phyloP scores from a whole-genome alignment of 2,797 vertebrate genomes.

The Centroberyx gerrardi region DNA sequence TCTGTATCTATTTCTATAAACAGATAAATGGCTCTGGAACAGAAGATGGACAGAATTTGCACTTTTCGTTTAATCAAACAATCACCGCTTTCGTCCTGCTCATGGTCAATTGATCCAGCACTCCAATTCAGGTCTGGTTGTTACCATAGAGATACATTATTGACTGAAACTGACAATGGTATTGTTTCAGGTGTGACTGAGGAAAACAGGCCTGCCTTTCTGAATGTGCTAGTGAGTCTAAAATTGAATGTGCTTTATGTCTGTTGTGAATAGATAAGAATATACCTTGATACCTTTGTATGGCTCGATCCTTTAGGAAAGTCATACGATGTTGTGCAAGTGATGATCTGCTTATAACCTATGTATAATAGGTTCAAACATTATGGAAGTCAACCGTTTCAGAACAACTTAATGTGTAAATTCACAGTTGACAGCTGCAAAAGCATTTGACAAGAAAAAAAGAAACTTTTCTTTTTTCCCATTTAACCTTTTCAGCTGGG shows the following conservation, averaged over 20 bases:
- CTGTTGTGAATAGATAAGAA: slow-evolving; percentile 37
- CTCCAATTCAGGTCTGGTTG: neutral
- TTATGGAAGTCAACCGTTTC: slow-evolving; percentile 26
- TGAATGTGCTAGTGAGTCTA: slow-evolving; percentile 64
- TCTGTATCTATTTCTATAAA: neutral
- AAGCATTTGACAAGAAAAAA: slow-evolving; percentile 2
- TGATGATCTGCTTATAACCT: slow-evolving; percentile 38
- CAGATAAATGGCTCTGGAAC: slow-evolving; percentile 12
- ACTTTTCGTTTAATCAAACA: neutral
- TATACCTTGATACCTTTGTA: slow-evolving; percentile 24
- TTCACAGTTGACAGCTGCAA: slow-evolving; percentile 12
- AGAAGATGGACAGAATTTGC: slow-evolving; percentile 12
- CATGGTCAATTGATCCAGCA: slow-evolving; percentile 13
- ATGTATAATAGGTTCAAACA: slow-evolving; percentile 4
- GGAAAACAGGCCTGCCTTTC: slow-evolving; percentile 37
- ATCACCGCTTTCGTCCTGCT: neutral
- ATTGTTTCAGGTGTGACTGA: slow-evolving; percentile 4
- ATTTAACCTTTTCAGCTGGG: neutral
- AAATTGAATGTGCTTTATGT: slow-evolving; percentile 68
- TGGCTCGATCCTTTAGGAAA: slow-evolving; percentile 42
- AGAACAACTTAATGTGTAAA: neutral
- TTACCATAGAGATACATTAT: neutral
- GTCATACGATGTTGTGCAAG: slow-evolving; percentile 50
- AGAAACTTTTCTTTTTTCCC: neutral
- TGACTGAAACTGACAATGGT: slow-evolving; percentile 10